These are phyloP conservation scores for Rhimphoctona megacephalus DNA, from an alignment of 2,888 invertebrate genomes.

Conservation along the genomic window DNA sequence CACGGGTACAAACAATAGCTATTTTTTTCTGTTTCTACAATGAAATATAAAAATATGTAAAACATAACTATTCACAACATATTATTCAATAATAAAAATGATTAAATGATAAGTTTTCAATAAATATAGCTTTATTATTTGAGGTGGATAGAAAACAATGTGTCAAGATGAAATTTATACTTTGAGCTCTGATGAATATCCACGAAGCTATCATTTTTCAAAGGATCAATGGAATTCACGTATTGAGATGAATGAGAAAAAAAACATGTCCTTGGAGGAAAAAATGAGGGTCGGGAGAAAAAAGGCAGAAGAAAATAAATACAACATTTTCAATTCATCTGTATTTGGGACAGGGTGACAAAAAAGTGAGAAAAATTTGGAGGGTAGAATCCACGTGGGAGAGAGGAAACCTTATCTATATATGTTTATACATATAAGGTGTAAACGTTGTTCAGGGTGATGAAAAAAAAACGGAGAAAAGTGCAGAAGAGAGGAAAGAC, in stretches of 20 bases:
- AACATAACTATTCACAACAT: background rate
- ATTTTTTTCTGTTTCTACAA: too few species aligned
- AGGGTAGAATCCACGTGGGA: background rate
- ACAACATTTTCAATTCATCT: conserved; percentile 23
- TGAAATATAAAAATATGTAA: background rate
- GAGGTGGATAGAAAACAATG: background rate
- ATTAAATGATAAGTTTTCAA: background rate
- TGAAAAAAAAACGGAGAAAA: background rate
- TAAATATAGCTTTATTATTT: background rate
- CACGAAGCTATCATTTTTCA: background rate
- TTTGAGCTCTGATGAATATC: background rate
- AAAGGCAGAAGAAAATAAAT: conserved; percentile 23
- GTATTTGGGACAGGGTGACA: background rate
- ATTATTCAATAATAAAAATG: background rate
- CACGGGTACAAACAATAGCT: too few species aligned
- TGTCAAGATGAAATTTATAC: background rate
- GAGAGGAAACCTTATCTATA: conserved; percentile 3
- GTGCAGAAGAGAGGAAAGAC: background rate
- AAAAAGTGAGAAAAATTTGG: conserved; percentile 13
- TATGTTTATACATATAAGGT: background rate
- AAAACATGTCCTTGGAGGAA: background rate
- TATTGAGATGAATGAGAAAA: background rate
- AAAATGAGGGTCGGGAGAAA: conserved; percentile 1
- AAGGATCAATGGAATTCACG: conserved; percentile 11
- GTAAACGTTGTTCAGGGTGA: conserved; percentile 3